A percentile compares a stretch with the other conserved stretches of the same genome.
These are phyloP conservation scores for Oreocharis arfaki DNA, from an alignment of 2,113 vertebrate species.

Conservation along the genomic window DNA sequence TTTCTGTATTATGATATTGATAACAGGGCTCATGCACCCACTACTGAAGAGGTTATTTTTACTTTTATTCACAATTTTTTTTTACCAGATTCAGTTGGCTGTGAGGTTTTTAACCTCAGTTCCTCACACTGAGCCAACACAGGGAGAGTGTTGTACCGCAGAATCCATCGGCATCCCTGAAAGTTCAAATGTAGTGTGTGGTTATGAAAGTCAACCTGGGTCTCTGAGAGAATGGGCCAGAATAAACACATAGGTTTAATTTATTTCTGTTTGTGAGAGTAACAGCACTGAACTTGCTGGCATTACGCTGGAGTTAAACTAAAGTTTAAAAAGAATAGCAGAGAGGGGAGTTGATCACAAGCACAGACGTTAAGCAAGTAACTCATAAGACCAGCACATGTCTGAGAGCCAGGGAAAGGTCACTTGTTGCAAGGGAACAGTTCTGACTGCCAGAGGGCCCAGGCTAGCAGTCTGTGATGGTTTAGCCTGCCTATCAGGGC, in stretches of 20 bases:
- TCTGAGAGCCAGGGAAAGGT: not conserved
- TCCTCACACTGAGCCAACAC: not conserved
- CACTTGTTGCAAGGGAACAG: not conserved
- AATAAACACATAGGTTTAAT: constrained; percentile 12
- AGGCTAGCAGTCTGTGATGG: not conserved
- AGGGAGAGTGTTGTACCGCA: not conserved
- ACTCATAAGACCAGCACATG: not conserved
- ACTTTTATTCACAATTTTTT: not conserved
- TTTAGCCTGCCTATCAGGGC: not conserved
- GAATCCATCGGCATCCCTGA: not conserved
- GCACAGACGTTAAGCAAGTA: not conserved
- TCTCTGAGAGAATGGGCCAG: not conserved
- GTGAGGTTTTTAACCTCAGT: not conserved
- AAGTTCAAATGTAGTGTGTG: constrained; percentile 12
- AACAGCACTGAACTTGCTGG: not conserved
- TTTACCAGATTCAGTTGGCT: not conserved
- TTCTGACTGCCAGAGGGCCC: not conserved
- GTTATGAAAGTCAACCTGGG: not conserved
- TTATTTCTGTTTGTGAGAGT: not conserved
- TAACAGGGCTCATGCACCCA: not conserved
- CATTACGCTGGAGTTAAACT: not conserved
- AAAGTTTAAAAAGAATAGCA: not conserved
- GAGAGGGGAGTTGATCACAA: not conserved
- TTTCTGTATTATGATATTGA: not conserved
- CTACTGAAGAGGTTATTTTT: not conserved